phyloP scores from a whole-genome alignment of 1,140 invertebrate species.

The Pissodes strobi region DNA sequence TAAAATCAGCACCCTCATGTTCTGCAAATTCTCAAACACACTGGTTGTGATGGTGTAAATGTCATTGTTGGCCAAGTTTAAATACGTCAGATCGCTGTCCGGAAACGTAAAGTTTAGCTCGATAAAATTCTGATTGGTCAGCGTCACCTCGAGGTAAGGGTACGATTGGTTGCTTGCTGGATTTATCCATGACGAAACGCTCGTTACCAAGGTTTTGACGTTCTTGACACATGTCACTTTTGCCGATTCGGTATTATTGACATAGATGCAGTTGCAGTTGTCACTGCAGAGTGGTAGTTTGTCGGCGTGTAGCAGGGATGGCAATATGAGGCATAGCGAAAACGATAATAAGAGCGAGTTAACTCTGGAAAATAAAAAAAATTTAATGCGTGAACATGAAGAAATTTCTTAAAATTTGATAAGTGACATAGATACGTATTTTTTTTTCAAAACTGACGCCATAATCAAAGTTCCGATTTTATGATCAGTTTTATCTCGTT shows the following conservation, averaged over 20 bases:
- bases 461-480: no score
- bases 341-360: background rate
- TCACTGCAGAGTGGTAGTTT: conserved; percentile 23
- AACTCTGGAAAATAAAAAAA: no score
- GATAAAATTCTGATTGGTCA: conserved; percentile 36
- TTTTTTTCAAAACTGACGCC: no score
- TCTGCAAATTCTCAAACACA: conserved; percentile 66
- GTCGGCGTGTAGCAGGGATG: background rate
- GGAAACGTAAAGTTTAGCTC: conserved; percentile 43
- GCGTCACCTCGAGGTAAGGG: conserved; percentile 19
- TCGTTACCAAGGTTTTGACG: conserved; percentile 13
- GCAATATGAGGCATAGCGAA: background rate
- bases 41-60: conserved; percentile 64
- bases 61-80: conserved; percentile 53
- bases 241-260: background rate
- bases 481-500: no score
- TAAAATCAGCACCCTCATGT: conserved; percentile 67
- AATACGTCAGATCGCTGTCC: conserved; percentile 26
- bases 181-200: conserved; percentile 33
- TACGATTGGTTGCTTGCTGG: conserved; percentile 27
- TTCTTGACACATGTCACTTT: conserved; percentile 36
- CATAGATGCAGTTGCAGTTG: conserved; percentile 23
- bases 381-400: no score
- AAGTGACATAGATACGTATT: no score
- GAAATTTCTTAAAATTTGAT: no score